These are phyloP conservation scores for Pipistrellus pygmaeus DNA, from an alignment of 2,797 vertebrate species.

Conservation along the genomic window DNA sequence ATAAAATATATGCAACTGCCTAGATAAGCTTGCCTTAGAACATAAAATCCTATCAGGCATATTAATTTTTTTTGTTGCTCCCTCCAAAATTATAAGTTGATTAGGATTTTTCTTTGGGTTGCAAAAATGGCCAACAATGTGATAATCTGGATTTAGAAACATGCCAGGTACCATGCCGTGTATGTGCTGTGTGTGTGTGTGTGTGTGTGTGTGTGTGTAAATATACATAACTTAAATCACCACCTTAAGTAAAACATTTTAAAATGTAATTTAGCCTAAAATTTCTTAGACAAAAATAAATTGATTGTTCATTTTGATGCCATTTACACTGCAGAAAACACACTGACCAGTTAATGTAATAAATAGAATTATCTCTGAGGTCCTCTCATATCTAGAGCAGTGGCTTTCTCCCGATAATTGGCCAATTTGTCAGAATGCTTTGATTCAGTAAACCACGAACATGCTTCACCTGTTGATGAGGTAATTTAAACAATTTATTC, in stretches of 20 bases:
- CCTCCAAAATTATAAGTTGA: not conserved
- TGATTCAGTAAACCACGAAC: not conserved
- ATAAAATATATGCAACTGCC: not conserved
- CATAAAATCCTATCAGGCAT: not conserved
- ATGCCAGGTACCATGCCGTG: not conserved
- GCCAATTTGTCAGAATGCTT: not conserved
- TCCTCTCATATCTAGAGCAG: not conserved
- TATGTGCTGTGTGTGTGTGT: not conserved
- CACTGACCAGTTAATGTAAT: not conserved
- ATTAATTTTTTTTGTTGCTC: not conserved
- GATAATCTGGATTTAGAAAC: not conserved
- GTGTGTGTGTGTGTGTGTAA: not conserved
- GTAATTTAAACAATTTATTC: slow-evolving; percentile 46
- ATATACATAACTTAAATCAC: not conserved
- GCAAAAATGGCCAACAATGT: not conserved
- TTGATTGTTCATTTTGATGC: not conserved
- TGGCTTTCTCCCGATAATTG: not conserved
- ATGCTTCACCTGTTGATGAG: not conserved
- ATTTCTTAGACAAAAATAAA: slow-evolving; percentile 55
- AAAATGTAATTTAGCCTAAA: not conserved
- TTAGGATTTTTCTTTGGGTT: not conserved
- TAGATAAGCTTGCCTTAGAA: not conserved
- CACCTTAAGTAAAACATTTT: slow-evolving; percentile 36
- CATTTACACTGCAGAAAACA: not conserved
- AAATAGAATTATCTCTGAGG: slow-evolving; percentile 11